Percentiles rank a stretch among this genome's conserved stretches.
These are phyloP conservation scores for Drosophila orena DNA, from an alignment of 1,140 invertebrate genomes.

Conservation along the genomic window DNA sequence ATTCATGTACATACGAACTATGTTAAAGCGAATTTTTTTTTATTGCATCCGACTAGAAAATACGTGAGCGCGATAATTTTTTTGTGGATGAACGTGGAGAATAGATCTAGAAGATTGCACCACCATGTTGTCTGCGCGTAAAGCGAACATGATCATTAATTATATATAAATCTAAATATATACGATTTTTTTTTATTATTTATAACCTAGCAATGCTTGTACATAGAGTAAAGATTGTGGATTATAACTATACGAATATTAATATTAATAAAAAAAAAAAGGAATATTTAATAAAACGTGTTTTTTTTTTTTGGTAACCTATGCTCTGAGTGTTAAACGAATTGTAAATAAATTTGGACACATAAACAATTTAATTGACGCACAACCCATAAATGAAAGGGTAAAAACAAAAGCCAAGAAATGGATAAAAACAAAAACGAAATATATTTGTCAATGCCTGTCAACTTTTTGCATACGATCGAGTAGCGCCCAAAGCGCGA, in stretches of 20 bases:
- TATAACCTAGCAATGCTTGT: conserved; percentile 76
- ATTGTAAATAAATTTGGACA: conserved; percentile 70
- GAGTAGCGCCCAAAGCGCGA: neutral
- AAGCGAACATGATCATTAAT: conserved; percentile 40
- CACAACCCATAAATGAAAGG: conserved; percentile 26
- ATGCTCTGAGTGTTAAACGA: conserved; percentile 74
- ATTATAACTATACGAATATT: conserved; percentile 54
- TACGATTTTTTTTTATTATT: conserved; percentile 58
- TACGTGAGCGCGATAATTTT: conserved; percentile 37
- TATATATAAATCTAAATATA: conserved; percentile 36
- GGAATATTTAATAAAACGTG: conserved; percentile 44
- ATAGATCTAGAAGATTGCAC: conserved; percentile 53
- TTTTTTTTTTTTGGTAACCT: conserved; percentile 62
- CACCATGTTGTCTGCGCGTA: conserved; percentile 33
- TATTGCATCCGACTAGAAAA: conserved; percentile 39
- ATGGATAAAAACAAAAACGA: neutral
- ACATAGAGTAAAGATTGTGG: conserved; percentile 65
- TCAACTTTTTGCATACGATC: conserved; percentile 20
- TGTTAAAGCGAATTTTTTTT: conserved; percentile 61
- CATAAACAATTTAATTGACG: conserved; percentile 67
- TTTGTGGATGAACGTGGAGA: conserved; percentile 41
- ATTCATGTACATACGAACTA: conserved; percentile 64
- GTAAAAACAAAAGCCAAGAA: neutral
- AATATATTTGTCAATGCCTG: conserved; percentile 36
- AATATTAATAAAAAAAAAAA: conserved; percentile 49